Conservation (phyloP, 92 coral and sea anemone genomes). For the Phymanthus crucifer region DNA sequence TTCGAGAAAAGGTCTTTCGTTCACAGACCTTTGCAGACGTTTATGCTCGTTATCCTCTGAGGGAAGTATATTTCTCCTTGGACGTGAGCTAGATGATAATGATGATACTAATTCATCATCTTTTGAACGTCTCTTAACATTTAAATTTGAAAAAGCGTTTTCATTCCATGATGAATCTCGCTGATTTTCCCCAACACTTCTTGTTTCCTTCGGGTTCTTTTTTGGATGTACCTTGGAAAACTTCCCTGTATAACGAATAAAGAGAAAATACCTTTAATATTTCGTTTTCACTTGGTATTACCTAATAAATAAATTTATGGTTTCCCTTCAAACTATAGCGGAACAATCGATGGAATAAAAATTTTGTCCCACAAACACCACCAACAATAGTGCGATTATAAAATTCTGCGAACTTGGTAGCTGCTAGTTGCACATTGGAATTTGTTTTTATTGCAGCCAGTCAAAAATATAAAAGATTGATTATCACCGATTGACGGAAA, state of each 20-base stretch:
- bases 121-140: constrained; percentile 6
- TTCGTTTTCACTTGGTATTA: too few species aligned
- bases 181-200: not conserved
- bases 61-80: not conserved
- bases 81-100: not conserved
- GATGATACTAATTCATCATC: constrained; percentile 4
- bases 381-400: too few species aligned
- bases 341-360: too few species aligned
- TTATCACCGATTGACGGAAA: too few species aligned
- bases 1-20: constrained; percentile 21
- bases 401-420: too few species aligned
- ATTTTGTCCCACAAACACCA: too few species aligned
- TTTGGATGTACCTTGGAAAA: not conserved
- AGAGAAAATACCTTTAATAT: not conserved
- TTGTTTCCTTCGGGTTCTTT: not conserved
- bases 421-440: too few species aligned
- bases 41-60: not conserved
- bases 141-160: not conserved
- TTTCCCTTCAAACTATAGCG: too few species aligned
- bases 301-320: too few species aligned
- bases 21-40: not conserved
- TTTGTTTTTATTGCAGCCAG: too few species aligned
- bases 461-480: too few species aligned
- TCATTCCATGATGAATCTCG: not conserved
- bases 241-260: not conserved